A percentile compares a stretch with the other conserved stretches of the same genome.
Conservation (phyloP, 2,888 invertebrate genomes). For the Quadroppia sp. region DNA sequence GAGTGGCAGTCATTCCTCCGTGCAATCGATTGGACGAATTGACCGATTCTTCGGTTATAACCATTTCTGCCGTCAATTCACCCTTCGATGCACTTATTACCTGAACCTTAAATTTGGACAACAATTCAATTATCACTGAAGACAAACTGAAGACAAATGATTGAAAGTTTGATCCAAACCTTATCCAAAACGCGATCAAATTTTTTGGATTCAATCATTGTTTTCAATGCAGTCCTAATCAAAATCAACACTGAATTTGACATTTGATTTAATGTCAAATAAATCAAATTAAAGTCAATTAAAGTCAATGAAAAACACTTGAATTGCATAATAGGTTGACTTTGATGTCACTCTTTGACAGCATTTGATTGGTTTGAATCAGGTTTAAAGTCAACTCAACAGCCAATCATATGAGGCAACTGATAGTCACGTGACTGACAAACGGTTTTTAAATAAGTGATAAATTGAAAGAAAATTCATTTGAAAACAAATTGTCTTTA, state of each 20-base stretch:
- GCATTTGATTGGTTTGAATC: not conserved
- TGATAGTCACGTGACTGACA: not conserved
- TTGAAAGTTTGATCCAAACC: not conserved
- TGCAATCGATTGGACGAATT: conserved; percentile 73
- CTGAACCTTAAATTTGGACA: conserved; percentile 26
- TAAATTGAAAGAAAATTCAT: too few species aligned
- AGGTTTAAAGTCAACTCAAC: not conserved
- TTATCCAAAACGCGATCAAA: not conserved
- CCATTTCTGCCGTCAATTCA: conserved; percentile 59
- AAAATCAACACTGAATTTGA: not conserved
- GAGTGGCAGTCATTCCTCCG: conserved; percentile 76
- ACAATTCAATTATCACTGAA: not conserved
- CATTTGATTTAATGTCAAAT: too few species aligned
- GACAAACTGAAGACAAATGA: not conserved
- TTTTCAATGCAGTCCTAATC: conserved; percentile 14
- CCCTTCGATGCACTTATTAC: conserved; percentile 34
- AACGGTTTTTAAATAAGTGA: not conserved
- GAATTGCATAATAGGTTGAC: too few species aligned
- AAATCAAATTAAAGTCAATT: too few species aligned
- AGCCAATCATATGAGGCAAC: not conserved
- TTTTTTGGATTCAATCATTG: not conserved
- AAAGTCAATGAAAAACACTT: not conserved
- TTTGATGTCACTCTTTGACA: too few species aligned
- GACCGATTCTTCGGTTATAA: conserved; percentile 67
- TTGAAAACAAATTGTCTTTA: too few species aligned